Evolutionary conservation across 2,113 vertebrate species (phyloP).

Genomic region (Coracopsis vasa): DNA sequence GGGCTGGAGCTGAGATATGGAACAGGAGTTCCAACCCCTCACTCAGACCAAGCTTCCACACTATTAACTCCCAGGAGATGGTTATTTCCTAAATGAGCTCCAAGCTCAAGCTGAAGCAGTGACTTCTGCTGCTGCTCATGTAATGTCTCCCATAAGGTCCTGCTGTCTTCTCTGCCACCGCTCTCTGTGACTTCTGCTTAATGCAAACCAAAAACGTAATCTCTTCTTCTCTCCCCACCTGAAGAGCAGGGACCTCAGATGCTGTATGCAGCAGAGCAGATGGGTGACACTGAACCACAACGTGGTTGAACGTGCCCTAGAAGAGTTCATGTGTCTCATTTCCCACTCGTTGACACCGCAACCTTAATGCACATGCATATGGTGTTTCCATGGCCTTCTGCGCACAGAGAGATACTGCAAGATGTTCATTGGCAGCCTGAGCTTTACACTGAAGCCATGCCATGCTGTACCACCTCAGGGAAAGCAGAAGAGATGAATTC

Average conservation of each 20-base stretch:
- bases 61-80: background rate
- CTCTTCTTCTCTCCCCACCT: background rate
- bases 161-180: background rate
- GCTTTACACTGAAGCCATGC: background rate
- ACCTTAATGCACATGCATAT: accelerated
- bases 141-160: background rate
- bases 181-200: background rate
- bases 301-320: background rate
- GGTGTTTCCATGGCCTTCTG: background rate
- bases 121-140: background rate
- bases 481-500: background rate
- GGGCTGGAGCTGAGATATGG: background rate
- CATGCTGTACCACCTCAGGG: background rate
- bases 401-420: background rate
- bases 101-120: background rate
- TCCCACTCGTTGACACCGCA: background rate
- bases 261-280: background rate
- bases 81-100: background rate
- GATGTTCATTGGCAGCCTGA: background rate
- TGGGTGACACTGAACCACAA: background rate
- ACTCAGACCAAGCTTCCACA: background rate
- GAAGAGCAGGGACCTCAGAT: background rate
- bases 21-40: background rate
- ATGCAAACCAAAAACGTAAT: background rate
- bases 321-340: background rate